Evolutionary conservation across 2,113 vertebrate genomes (phyloP).

Genomic region (Syrrhaptes paradoxus): DNA sequence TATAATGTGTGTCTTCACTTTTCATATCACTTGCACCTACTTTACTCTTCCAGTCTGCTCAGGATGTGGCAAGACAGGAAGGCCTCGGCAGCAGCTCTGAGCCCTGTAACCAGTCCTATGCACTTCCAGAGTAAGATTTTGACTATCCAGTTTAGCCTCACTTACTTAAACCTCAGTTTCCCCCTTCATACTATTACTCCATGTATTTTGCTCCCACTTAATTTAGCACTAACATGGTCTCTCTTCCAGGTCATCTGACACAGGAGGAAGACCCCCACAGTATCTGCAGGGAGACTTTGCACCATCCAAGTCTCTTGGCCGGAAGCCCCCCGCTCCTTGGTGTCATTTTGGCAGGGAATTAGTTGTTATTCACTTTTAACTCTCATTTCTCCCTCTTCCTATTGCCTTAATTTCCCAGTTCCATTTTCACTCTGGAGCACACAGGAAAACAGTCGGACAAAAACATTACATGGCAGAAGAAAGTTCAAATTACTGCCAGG

Average conservation of each 20-base stretch:
- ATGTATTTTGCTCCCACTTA: background rate
- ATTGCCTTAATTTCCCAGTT: background rate
- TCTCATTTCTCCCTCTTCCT: background rate
- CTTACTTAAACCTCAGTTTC: background rate
- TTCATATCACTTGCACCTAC: background rate
- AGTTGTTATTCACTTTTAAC: background rate
- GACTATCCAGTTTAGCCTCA: background rate
- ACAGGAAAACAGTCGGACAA: background rate
- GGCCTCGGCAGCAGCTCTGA: background rate
- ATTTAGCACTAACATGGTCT: background rate
- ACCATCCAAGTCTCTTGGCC: background rate
- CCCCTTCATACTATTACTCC: background rate
- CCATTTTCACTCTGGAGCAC: background rate
- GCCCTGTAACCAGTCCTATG: background rate
- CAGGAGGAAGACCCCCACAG: background rate
- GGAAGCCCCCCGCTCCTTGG: background rate
- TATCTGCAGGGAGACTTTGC: background rate
- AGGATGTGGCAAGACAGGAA: background rate
- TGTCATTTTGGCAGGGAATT: background rate
- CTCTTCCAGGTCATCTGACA: background rate
- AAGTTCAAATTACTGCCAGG: background rate
- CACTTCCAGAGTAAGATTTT: background rate
- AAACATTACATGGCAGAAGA: background rate
- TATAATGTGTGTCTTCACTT: accelerated
- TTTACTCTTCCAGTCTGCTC: background rate